Percentiles rank a stretch among this genome's conserved stretches.
Evolutionary conservation across 1,140 invertebrate species (phyloP).

Genomic region (Metaphire vulgaris): DNA sequence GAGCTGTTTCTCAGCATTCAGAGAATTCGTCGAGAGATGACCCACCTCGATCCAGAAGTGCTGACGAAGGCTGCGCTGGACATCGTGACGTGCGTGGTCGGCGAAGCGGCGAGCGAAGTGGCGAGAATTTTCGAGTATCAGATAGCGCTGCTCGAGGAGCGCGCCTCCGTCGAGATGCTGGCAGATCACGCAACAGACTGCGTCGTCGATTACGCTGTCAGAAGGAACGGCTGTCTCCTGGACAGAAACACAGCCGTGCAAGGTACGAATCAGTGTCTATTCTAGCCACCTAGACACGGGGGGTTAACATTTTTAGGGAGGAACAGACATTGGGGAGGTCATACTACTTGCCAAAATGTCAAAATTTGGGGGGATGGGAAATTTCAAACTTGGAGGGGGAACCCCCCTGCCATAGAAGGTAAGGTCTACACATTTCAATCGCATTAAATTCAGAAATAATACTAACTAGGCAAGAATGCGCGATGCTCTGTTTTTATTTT

Average conservation of each 20-base stretch:
- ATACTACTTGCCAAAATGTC: too few species aligned
- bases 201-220: slow-evolving; percentile 15
- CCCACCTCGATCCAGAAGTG: slow-evolving; percentile 8
- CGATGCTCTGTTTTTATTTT: too few species aligned
- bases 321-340: background rate
- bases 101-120: slow-evolving; percentile 19
- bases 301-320: background rate
- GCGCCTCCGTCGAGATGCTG: slow-evolving; percentile 9
- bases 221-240: background rate
- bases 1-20: background rate
- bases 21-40: slow-evolving; percentile 17
- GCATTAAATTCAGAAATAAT: too few species aligned
- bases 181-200: slow-evolving; percentile 20
- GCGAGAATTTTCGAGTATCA: slow-evolving; percentile 26
- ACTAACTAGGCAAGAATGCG: too few species aligned
- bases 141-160: slow-evolving; percentile 16
- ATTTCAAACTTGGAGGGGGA: too few species aligned
- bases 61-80: slow-evolving; percentile 19
- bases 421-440: too few species aligned
- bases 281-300: background rate
- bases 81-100: slow-evolving; percentile 23
- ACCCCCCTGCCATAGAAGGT: too few species aligned
- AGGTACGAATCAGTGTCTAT: background rate
- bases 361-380: too few species aligned
- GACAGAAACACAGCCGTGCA: slow-evolving; percentile 25